phyloP scores from a whole-genome alignment of 2,797 vertebrate species.

The Balearica regulorum region DNA sequence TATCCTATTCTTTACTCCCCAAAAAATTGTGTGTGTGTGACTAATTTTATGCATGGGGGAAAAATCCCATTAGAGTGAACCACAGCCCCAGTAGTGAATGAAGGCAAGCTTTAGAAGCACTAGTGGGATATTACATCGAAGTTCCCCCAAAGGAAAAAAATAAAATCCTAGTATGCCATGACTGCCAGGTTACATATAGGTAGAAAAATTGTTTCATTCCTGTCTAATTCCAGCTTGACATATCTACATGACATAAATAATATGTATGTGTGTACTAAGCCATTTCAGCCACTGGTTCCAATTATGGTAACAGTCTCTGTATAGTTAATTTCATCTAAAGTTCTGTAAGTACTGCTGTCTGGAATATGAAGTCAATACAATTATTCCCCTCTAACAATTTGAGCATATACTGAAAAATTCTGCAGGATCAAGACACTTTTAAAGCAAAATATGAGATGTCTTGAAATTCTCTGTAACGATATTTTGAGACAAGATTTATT shows the following conservation, averaged over 20 bases:
- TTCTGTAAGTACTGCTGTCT: neutral
- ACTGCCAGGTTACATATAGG: neutral
- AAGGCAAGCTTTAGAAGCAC: neutral
- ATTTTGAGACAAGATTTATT: neutral
- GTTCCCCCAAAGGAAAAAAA: neutral
- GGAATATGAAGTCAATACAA: neutral
- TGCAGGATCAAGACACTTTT: neutral
- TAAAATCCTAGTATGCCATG: neutral
- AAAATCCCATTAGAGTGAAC: neutral
- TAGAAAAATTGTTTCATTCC: neutral
- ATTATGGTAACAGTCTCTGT: neutral
- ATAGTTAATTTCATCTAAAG: neutral
- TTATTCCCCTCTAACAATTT: neutral
- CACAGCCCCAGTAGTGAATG: neutral
- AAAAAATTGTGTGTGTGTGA: neutral
- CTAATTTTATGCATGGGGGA: neutral
- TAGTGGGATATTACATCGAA: neutral
- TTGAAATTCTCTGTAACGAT: neutral
- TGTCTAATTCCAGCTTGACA: neutral
- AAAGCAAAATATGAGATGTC: neutral
- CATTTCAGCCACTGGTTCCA: neutral
- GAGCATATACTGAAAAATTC: neutral
- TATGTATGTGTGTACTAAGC: neutral
- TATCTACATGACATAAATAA: accelerated
- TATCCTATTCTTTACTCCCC: neutral